Evolutionary conservation across 2,888 invertebrate species (phyloP).

Genomic region (Buathra laborator): DNA sequence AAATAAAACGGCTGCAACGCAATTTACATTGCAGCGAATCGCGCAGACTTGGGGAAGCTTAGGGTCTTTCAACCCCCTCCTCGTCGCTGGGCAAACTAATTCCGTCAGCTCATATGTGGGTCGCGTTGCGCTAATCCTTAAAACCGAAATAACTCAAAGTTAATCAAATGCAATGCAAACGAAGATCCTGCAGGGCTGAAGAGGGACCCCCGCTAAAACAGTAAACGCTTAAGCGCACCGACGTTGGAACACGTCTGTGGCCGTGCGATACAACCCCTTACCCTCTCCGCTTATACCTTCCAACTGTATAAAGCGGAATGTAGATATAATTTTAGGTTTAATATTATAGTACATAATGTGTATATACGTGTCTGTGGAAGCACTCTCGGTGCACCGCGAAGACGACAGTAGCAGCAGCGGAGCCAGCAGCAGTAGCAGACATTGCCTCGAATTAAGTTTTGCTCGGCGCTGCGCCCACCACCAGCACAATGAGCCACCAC

Average conservation of each 20-base stretch:
- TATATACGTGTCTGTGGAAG: slow-evolving; percentile 33
- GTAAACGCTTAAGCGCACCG: slow-evolving; percentile 4
- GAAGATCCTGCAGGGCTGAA: not conserved
- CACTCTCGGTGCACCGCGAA: slow-evolving; percentile 64
- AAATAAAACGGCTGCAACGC: slow-evolving; percentile 12
- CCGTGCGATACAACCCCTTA: slow-evolving; percentile 13
- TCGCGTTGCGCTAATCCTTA: slow-evolving; percentile 20
- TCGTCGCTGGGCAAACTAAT: slow-evolving; percentile 22
- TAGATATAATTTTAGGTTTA: slow-evolving; percentile 39
- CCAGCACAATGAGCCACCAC: not conserved
- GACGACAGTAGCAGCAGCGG: slow-evolving; percentile 60
- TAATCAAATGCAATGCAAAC: slow-evolving; percentile 50
- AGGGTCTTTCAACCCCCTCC: not conserved
- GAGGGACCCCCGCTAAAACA: not conserved
- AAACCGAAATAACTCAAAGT: slow-evolving; percentile 40
- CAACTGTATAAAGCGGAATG: slow-evolving; percentile 21
- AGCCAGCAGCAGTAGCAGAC: slow-evolving; percentile 50
- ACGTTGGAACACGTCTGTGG: slow-evolving; percentile 2
- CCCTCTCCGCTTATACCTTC: not conserved
- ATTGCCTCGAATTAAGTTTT: slow-evolving; percentile 68
- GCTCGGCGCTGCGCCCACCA: slow-evolving; percentile 31
- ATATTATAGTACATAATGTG: slow-evolving; percentile 6
- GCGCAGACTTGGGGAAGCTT: slow-evolving; percentile 29
- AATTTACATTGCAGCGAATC: slow-evolving; percentile 43
- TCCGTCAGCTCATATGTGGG: slow-evolving; percentile 18